Percentiles rank a stretch among this genome's conserved stretches.
Conservation (phyloP, 2,888 invertebrate species). For the Morpho helenor region DNA sequence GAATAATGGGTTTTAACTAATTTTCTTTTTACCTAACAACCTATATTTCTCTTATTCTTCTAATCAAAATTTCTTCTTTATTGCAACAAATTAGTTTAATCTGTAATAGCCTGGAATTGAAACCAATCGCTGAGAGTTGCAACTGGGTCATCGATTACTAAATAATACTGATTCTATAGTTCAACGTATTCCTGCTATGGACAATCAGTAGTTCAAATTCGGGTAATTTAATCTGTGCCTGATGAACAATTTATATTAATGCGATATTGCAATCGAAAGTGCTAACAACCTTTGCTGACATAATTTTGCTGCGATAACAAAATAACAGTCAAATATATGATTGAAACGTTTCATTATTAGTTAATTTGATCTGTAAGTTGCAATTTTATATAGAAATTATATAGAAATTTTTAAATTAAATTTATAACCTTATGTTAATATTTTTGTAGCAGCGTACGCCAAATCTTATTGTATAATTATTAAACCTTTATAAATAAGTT, state of each 20-base stretch:
- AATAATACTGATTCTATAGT: neutral
- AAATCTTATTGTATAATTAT: no score
- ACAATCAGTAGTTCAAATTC: neutral
- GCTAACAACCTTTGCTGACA: slow-evolving; percentile 25
- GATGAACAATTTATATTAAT: slow-evolving; percentile 2
- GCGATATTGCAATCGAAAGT: slow-evolving; percentile 13
- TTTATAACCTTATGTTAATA: no score
- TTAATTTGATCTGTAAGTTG: no score
- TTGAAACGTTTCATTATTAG: slow-evolving; percentile 9
- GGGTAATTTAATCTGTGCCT: slow-evolving; percentile 5
- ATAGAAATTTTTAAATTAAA: no score
- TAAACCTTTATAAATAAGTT: no score
- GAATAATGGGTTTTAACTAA: neutral
- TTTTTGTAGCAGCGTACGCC: no score
- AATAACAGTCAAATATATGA: slow-evolving; percentile 2
- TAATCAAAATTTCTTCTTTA: no score
- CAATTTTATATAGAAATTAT: no score
- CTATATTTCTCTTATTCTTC: neutral
- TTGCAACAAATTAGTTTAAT: no score
- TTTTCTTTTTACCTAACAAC: slow-evolving; percentile 4
- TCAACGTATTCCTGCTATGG: neutral
- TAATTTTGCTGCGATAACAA: slow-evolving; percentile 19
- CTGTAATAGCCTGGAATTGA: neutral
- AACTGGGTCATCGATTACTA: slow-evolving; percentile 7
- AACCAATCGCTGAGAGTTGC: slow-evolving; percentile 11